Percentiles rank a stretch among this genome's conserved stretches.
These are phyloP conservation scores for Myrmecobius fasciatus DNA, from an alignment of 2,113 vertebrate species.

Conservation along the genomic window DNA sequence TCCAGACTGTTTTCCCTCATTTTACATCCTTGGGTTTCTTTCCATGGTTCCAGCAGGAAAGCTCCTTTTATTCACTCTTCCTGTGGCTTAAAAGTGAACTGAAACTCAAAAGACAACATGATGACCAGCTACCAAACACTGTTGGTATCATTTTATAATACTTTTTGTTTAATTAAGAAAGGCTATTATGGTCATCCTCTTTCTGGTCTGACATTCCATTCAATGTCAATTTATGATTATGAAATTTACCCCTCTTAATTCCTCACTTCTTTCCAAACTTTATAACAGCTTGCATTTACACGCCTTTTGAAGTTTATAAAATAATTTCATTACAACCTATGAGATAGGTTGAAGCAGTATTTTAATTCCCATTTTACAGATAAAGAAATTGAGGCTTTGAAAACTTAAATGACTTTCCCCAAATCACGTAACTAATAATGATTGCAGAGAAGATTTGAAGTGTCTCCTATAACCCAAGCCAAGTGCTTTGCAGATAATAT, in stretches of 20 bases:
- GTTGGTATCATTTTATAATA: not conserved
- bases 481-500: not conserved
- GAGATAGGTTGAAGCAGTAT: not conserved
- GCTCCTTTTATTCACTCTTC: not conserved
- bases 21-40: conserved; percentile 8
- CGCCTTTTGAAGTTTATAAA: not conserved
- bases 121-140: not conserved
- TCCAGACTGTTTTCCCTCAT: not conserved
- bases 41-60: conserved; percentile 29
- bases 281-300: not conserved
- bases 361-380: not conserved
- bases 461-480: not conserved
- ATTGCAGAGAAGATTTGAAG: not conserved
- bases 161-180: not conserved
- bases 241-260: not conserved
- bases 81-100: conserved; percentile 2
- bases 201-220: not conserved
- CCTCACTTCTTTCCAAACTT: not conserved
- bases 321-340: not conserved
- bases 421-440: not conserved
- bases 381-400: not conserved
- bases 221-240: not conserved
- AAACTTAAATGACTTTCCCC: not conserved
- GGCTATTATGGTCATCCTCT: not conserved
- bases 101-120: conserved; percentile 11